Percentiles rank a stretch among this genome's conserved stretches.
These are phyloP conservation scores for Rhingia rostrata DNA, from an alignment of 2,888 invertebrate genomes.

Conservation along the genomic window DNA sequence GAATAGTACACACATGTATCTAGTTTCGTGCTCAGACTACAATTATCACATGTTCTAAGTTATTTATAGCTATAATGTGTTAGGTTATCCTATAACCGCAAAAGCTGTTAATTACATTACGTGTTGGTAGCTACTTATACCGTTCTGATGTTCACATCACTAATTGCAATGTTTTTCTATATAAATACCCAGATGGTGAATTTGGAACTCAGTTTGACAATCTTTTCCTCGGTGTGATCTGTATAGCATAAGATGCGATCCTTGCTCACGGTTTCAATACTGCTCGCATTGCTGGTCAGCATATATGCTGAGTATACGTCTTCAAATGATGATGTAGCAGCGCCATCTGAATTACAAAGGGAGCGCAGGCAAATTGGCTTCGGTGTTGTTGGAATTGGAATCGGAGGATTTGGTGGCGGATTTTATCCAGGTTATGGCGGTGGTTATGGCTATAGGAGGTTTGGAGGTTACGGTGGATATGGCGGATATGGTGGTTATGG, in stretches of 20 bases:
- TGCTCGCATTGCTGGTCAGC: constrained; percentile 21
- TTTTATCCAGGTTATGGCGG: constrained; percentile 13
- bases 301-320: constrained; percentile 9
- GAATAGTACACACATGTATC: no score
- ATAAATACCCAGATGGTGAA: no score
- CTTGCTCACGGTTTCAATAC: constrained; percentile 32
- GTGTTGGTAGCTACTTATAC: no score
- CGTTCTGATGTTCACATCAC: no score
- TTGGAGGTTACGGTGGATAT: constrained; percentile 26
- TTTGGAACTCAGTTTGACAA: neutral
- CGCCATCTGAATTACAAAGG: constrained; percentile 19
- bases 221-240: neutral
- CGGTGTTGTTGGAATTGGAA: constrained; percentile 35
- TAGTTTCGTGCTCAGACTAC: no score
- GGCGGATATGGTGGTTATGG: constrained; percentile 31
- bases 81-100: no score
- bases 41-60: no score
- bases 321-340: constrained; percentile 1
- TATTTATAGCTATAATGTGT: no score
- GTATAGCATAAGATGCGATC: constrained; percentile 28
- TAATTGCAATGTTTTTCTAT: no score
- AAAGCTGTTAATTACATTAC: no score
- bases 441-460: constrained; percentile 25
- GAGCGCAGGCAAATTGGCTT: constrained; percentile 51
- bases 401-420: constrained; percentile 27